These are phyloP conservation scores for Channa maculata DNA, from an alignment of 2,113 vertebrate species.

Conservation along the genomic window DNA sequence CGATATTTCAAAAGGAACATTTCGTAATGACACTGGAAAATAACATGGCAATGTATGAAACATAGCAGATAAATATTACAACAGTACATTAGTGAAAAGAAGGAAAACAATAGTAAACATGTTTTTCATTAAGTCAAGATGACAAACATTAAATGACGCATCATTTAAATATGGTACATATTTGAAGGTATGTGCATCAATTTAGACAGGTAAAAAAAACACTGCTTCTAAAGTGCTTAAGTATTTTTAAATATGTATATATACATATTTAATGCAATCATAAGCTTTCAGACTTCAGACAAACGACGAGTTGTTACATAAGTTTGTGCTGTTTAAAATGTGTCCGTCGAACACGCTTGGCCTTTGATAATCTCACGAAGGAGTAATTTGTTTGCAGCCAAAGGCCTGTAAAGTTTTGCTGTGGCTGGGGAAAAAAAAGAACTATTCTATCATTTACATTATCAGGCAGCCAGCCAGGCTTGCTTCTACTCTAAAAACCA, in stretches of 20 bases:
- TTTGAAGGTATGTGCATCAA: constrained; percentile 34
- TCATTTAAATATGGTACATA: constrained; percentile 35
- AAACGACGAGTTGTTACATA: too few relatives aligned
- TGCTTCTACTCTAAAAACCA: constrained; percentile 2
- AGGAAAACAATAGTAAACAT: constrained; percentile 31
- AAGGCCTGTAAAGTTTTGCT: constrained; percentile 12
- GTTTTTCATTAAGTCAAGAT: constrained; percentile 22
- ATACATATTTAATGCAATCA: constrained; percentile 19
- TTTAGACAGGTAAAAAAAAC: constrained; percentile 37
- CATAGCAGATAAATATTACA: constrained; percentile 28
- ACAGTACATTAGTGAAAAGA: constrained; percentile 17
- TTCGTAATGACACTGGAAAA: constrained; percentile 19
- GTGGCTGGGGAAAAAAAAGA: not conserved
- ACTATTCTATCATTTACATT: constrained; percentile 17
- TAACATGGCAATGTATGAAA: constrained; percentile 39
- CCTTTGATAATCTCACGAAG: not conserved
- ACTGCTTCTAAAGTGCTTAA: constrained; percentile 35
- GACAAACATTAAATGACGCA: constrained; percentile 15
- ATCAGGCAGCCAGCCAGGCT: constrained; percentile 18
- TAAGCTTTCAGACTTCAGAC: too few relatives aligned
- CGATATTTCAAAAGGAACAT: not conserved
- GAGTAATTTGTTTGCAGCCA: constrained; percentile 1
- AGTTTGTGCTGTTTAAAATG: too few relatives aligned
- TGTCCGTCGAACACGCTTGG: not conserved
- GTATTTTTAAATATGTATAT: constrained; percentile 58